phyloP scores from a whole-genome alignment of 2,113 vertebrate genomes.

The Ia io region DNA sequence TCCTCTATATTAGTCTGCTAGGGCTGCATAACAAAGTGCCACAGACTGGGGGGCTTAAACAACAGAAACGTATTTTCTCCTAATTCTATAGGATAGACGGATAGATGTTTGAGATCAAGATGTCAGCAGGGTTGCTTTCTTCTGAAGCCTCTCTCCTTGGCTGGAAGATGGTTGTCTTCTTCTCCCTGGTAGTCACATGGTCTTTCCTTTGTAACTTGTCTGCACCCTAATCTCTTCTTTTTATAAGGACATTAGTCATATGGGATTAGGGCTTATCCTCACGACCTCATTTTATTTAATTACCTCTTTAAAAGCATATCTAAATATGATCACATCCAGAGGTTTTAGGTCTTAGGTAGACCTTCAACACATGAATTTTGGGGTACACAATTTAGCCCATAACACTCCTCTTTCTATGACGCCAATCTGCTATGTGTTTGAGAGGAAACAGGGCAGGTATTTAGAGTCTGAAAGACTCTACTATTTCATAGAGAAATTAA shows the following conservation, averaged over 20 bases:
- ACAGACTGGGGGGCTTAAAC: not conserved
- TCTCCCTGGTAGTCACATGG: fast-evolving
- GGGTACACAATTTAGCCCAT: not conserved
- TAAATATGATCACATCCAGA: not conserved
- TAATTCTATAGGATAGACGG: not conserved
- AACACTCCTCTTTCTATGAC: not conserved
- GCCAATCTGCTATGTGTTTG: not conserved
- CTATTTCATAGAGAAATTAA: not conserved
- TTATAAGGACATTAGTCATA: not conserved
- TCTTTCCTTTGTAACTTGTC: not conserved
- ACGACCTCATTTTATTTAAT: not conserved
- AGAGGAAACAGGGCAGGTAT: not conserved
- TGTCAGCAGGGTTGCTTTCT: not conserved
- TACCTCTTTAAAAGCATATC: not conserved
- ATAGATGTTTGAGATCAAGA: not conserved
- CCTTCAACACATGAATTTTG: not conserved
- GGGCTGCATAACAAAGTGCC: not conserved
- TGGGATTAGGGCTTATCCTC: not conserved
- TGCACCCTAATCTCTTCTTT: not conserved
- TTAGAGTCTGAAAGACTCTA: not conserved
- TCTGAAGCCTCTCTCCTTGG: not conserved
- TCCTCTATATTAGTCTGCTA: not conserved
- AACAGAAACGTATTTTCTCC: not conserved
- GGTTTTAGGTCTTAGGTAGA: not conserved
- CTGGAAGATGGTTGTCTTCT: not conserved